phyloP scores from a whole-genome alignment of 92 coral and sea anemone species.

The Heliopora coerulea region DNA sequence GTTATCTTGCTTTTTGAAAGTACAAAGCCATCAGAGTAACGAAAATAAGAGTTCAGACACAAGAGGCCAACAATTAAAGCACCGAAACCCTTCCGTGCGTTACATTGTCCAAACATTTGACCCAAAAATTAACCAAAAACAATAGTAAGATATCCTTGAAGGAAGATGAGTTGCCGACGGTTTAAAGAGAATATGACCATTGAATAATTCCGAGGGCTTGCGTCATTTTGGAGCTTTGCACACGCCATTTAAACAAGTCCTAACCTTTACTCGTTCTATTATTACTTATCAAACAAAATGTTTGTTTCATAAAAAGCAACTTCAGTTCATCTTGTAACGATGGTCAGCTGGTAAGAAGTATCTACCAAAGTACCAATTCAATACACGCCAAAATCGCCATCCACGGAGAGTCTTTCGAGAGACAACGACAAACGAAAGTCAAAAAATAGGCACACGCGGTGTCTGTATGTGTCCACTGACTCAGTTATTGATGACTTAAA shows the following conservation, averaged over 20 bases:
- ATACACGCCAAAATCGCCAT: too few species aligned
- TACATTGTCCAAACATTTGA: conserved; percentile 24
- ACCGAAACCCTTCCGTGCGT: neutral
- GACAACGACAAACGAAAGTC: too few species aligned
- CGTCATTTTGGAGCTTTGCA: neutral
- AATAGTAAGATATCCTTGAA: neutral
- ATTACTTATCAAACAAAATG: too few species aligned
- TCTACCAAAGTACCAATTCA: too few species aligned
- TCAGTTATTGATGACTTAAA: too few species aligned
- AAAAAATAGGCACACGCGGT: too few species aligned
- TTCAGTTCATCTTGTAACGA: too few species aligned
- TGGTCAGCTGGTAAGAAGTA: too few species aligned
- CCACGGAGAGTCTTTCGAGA: too few species aligned
- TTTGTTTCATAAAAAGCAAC: too few species aligned
- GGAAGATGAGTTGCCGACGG: neutral
- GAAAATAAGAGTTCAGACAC: neutral
- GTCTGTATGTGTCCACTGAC: too few species aligned
- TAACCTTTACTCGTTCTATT: too few species aligned
- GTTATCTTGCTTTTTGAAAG: conserved; percentile 23
- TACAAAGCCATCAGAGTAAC: conserved; percentile 4
- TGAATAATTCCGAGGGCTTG: neutral
- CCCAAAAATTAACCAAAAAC: neutral
- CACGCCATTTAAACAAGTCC: conserved; percentile 3
- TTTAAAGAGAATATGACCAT: neutral
- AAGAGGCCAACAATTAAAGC: neutral